Evolutionary conservation across 2,113 vertebrate genomes (phyloP), one percentile per base, ranked within the genome.

Genomic region (Amphiprion percula): DNA sequence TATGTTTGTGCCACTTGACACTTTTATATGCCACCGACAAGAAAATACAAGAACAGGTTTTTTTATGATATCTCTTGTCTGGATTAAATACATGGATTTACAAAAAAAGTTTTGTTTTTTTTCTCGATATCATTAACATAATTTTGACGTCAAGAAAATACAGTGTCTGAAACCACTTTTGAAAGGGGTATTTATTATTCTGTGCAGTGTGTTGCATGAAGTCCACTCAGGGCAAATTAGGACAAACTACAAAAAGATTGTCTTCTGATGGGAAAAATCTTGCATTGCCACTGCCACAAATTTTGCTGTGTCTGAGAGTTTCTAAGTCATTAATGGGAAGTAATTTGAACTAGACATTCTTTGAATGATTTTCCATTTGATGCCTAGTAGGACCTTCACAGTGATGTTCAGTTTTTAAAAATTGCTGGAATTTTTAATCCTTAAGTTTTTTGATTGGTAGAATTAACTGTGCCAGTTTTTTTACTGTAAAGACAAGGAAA

Each of bases 171-270:
- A 71, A 62, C 39, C 53, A 55, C 52, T 61, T 73, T 74, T 78
- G 82, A 87, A 87, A 74, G 74, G 67, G 53, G 73, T 73, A 87
- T 90, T 90, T 86, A 66, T 88, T 92, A 91, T 92, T 87, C 78
- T 61, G 52, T 37, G 10, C 7, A 26, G 53, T 30, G 41, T 26
- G 83, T 80, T 83, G 64, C 82, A 73, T 81, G 73, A 83, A 56
- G 70, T 69, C 74, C 39, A 50, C 66, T 63, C 19, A 63, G 39
- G 63, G 68, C 74, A 72, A 79, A 87, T 91, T 82, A 79, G 59
- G 68, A 71, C 26, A 56, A 53, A 60, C 55, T 75, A 82, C 52
- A 66, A 68, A 74, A 71, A 52, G 58, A 65, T 30, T 63, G 1
- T 52, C 54, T 41, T 63, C 50, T 66, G 46, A 12, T 44, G 60